A percentile compares a stretch with the other conserved stretches of the same genome.
These are phyloP conservation scores for Brachirus orientalis DNA, from an alignment of 2,113 vertebrate species.

Conservation along the genomic window DNA sequence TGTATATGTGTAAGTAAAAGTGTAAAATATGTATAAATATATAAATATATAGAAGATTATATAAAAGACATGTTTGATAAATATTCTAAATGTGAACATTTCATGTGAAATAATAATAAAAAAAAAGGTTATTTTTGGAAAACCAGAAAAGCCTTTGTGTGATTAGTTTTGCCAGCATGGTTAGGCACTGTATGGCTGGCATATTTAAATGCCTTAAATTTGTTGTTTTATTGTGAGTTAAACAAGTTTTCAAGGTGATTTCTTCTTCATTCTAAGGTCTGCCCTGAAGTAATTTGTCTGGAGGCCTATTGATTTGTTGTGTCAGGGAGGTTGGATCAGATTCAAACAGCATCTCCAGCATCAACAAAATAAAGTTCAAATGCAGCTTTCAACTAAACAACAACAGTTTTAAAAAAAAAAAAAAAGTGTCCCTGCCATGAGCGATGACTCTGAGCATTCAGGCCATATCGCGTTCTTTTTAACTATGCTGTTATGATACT, in stretches of 20 bases:
- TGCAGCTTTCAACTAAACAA: neutral
- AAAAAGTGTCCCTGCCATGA: neutral
- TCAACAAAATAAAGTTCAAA: neutral
- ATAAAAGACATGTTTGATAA: constrained; percentile 79
- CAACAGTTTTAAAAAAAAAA: neutral
- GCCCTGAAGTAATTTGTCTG: constrained; percentile 1
- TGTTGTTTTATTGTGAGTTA: neutral
- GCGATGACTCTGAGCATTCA: neutral
- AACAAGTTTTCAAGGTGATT: constrained; percentile 3
- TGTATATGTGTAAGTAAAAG: constrained; percentile 81
- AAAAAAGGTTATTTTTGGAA: constrained; percentile 73
- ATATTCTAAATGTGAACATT: constrained; percentile 81
- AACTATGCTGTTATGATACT: neutral
- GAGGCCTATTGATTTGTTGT: constrained; percentile 6
- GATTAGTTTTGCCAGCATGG: neutral
- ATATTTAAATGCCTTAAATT: neutral
- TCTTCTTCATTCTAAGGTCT: neutral
- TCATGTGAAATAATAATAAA: constrained; percentile 78
- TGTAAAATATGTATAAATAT: constrained; percentile 71
- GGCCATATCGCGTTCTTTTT: neutral
- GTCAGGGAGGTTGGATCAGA: constrained; percentile 4
- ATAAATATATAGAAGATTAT: constrained; percentile 72
- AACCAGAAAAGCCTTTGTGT: constrained; percentile 48
- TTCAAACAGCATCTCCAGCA: neutral
- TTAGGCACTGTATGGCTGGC: too few relatives aligned